phyloP scores from a whole-genome alignment of 2,797 vertebrate species.

The Enteromius mattozi region DNA sequence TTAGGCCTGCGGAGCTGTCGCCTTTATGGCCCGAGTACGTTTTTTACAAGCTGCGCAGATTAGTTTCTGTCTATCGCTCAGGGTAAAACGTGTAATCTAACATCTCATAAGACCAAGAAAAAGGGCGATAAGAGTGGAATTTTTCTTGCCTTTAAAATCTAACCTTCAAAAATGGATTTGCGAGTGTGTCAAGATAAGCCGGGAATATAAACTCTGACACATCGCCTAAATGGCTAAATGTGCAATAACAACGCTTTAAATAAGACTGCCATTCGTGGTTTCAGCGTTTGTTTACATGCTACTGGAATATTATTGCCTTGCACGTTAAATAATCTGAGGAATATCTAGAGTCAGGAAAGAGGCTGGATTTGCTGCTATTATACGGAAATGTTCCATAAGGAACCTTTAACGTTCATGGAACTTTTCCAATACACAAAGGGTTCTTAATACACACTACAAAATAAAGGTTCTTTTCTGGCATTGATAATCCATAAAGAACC shows the following conservation, averaged over 20 bases:
- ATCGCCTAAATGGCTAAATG: constrained; percentile 36
- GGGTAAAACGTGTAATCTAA: constrained; percentile 77
- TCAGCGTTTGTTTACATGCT: constrained; percentile 21
- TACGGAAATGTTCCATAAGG: neutral
- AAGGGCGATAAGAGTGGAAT: constrained; percentile 61
- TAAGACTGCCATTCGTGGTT: neutral
- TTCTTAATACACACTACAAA: too few relatives aligned
- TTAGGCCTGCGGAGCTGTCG: constrained; percentile 66
- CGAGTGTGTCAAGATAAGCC: constrained; percentile 73
- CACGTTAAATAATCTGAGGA: constrained; percentile 14
- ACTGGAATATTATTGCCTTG: neutral
- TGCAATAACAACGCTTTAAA: constrained; percentile 9
- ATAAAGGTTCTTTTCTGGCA: too few relatives aligned
- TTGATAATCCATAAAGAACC: too few relatives aligned
- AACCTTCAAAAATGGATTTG: constrained; percentile 79
- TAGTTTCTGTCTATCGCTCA: constrained; percentile 76
- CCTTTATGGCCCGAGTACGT: constrained; percentile 47
- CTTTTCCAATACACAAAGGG: neutral
- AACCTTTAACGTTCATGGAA: neutral
- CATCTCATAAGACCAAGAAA: constrained; percentile 67
- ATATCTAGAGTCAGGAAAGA: constrained; percentile 18
- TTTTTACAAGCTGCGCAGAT: constrained; percentile 67
- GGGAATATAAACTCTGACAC: constrained; percentile 65
- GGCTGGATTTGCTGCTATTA: neutral
- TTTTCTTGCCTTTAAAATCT: constrained; percentile 72